Base-by-base conservation (phyloP, 2,113 vertebrate genomes). In the Corythornis madagascariensis region DNA sequence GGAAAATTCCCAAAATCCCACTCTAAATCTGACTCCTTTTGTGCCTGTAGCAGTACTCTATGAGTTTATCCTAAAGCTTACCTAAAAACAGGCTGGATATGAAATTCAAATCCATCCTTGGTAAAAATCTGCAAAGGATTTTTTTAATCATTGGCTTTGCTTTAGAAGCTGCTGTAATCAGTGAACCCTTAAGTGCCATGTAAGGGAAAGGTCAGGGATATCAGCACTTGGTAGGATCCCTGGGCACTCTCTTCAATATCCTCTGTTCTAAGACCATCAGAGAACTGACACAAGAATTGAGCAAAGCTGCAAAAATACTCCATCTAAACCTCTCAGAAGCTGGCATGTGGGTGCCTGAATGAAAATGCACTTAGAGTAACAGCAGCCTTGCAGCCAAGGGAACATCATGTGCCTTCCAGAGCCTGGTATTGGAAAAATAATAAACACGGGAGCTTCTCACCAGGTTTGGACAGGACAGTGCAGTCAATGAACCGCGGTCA, bases 381-480 rank as follows among this genome's bases (percentile, higher is more conserved):
- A 14, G 25, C 0, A 45, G 28, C 16, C 20, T 31, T 26, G 24
- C 17, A 11, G 15, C 15, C 50, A 42, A 21, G 10, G 53, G 21
- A 86, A 69, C 13, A 5, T 7, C 2, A 4, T 2, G n/a, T 11
- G 42, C 63, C 22, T n/a, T 48, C 19, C 43, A 19, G 4, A 22
- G 22, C 31, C 38, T 38, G 38, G 38, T 38, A 38, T 38, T 38
- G 38, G 35, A 40, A 47, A 33, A 31, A 4, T 9, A 17, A 14
- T 2, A 42, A 61, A 31, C 7, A 3, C 24, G 6, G 25, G 10
- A 72, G 43, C 12, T 57, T 61, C 28, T 88, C 35, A 2, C 16
- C 19, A 0, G 2, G 1, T 24, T 33, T 65, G 38, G 38, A 38
- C 9, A 38, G 38, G 19, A 4, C 22, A 7, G n/a, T 0, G 21